A percentile compares a stretch with the other conserved stretches of the same genome.
These are phyloP conservation scores for Endotricha flammealis DNA, from an alignment of 2,888 invertebrate species.

Conservation along the genomic window DNA sequence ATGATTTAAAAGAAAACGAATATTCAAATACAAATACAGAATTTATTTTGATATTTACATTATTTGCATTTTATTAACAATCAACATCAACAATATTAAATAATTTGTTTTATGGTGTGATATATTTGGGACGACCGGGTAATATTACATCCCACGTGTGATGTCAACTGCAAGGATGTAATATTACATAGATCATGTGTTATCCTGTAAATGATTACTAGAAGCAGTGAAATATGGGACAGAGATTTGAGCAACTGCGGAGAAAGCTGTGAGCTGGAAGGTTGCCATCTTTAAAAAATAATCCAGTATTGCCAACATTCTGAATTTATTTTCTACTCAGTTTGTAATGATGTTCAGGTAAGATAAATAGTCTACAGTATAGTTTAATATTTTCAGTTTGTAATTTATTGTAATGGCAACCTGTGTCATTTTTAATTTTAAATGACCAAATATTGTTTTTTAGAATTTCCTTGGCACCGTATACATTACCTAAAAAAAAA, in stretches of 20 bases:
- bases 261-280: slow-evolving; percentile 73
- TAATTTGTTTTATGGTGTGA: slow-evolving; percentile 77
- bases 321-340: neutral
- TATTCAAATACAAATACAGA: slow-evolving; percentile 84
- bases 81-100: slow-evolving; percentile 87
- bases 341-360: neutral
- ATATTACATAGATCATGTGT: slow-evolving; percentile 54
- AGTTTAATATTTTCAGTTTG: neutral
- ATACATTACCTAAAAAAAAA: too few species aligned
- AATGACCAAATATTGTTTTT: slow-evolving; percentile 31
- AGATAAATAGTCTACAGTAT: neutral
- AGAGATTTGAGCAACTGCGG: slow-evolving; percentile 69
- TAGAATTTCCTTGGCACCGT: slow-evolving; percentile 43
- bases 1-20: slow-evolving; percentile 43
- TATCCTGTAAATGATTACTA: slow-evolving; percentile 55
- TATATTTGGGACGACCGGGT: slow-evolving; percentile 67
- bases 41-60: slow-evolving; percentile 85
- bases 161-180: slow-evolving; percentile 52
- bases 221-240: slow-evolving; percentile 62
- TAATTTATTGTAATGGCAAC: slow-evolving; percentile 42
- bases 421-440: slow-evolving; percentile 45
- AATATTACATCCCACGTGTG: slow-evolving; percentile 55
- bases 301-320: neutral
- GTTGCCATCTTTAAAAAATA: slow-evolving; percentile 42
- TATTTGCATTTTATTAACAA: slow-evolving; percentile 88